A percentile compares a stretch with the other conserved stretches of the same genome.
These are phyloP conservation scores for Lepidocyrtoides sp. DNA, from an alignment of 2,888 invertebrate species.

Conservation along the genomic window DNA sequence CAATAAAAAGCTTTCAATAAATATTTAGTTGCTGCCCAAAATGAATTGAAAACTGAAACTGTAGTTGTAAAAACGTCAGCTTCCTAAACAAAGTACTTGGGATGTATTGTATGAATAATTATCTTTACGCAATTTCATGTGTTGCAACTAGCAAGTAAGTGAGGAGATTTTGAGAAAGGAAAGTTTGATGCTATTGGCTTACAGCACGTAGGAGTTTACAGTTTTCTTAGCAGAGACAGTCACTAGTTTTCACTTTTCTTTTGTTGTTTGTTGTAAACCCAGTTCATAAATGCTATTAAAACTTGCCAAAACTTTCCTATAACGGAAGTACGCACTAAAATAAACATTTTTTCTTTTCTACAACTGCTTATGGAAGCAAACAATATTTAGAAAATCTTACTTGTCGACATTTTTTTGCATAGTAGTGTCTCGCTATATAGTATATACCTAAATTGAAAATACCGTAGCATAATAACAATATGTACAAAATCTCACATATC, in stretches of 20 bases:
- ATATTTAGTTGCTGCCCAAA: too few relatives aligned
- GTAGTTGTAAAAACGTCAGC: too few relatives aligned
- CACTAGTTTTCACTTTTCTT: conserved; percentile 56
- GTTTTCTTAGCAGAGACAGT: not conserved
- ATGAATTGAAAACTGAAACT: too few relatives aligned
- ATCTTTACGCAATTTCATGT: too few relatives aligned
- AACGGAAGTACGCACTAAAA: conserved; percentile 60
- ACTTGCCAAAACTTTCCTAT: conserved; percentile 61
- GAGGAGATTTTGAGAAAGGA: conserved; percentile 3
- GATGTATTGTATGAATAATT: too few relatives aligned
- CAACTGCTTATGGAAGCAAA: conserved; percentile 35
- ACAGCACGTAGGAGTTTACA: conserved; percentile 32
- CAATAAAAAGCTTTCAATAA: too few relatives aligned
- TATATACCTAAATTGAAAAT: conserved; percentile 17
- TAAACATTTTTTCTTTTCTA: conserved; percentile 62
- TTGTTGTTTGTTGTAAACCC: conserved; percentile 19
- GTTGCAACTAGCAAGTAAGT: not conserved
- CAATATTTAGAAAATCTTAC: conserved; percentile 58
- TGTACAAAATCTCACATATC: not conserved
- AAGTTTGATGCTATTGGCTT: not conserved
- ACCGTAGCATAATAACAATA: not conserved
- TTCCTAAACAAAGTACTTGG: too few relatives aligned
- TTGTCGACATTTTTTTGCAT: conserved; percentile 60
- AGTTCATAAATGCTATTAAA: conserved; percentile 58
- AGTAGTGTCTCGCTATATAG: not conserved